Evolutionary conservation across 2,888 invertebrate genomes (phyloP).

Genomic region (Drosophila neotestacea): DNA sequence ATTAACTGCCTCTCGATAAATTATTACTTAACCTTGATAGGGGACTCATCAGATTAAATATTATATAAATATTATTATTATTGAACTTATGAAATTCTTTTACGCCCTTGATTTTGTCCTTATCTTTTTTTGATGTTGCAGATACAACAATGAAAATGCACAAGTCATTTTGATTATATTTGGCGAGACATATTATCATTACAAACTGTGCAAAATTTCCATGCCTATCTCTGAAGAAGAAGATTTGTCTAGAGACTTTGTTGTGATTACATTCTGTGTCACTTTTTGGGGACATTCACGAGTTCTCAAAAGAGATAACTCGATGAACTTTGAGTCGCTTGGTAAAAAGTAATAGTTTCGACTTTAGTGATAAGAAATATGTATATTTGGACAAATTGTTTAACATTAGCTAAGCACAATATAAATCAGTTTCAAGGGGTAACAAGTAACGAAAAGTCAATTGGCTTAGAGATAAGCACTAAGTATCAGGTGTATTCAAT

Average conservation of each 20-base stretch:
- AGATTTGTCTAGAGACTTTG: neutral
- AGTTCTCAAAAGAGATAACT: constrained; percentile 6
- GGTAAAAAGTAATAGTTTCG: constrained; percentile 3
- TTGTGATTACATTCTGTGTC: neutral
- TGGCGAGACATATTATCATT: constrained; percentile 2
- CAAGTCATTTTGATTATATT: constrained; percentile 12
- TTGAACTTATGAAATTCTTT: neutral
- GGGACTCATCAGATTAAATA: no score
- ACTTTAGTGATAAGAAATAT: neutral
- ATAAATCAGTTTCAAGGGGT: neutral
- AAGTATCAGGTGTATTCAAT: neutral
- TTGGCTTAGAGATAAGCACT: neutral
- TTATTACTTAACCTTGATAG: no score
- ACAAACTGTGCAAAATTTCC: constrained; percentile 6
- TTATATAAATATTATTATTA: no score
- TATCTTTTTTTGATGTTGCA: neutral
- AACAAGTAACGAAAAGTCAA: neutral
- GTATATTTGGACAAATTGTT: neutral
- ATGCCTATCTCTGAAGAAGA: constrained; percentile 3
- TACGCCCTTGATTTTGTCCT: neutral
- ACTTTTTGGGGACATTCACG: constrained; percentile 1
- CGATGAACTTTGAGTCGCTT: neutral
- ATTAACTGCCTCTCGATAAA: no score
- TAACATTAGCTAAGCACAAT: neutral
- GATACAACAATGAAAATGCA: neutral